phyloP scores from a whole-genome alignment of 2,113 vertebrate species.

The Siniperca chuatsi region DNA sequence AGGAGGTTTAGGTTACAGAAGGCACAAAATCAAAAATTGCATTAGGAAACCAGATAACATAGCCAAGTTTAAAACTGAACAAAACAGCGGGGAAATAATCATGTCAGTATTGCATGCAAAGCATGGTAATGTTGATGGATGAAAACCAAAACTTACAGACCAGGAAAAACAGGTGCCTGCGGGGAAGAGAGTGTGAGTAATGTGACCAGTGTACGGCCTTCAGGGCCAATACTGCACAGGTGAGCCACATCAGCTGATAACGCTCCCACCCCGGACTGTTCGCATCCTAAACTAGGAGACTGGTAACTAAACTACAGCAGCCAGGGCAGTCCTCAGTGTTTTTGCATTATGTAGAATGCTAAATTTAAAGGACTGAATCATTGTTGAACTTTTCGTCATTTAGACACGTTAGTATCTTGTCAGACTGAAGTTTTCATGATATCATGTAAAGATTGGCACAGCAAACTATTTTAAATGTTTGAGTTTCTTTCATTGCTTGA shows the following conservation, averaged over 20 bases:
- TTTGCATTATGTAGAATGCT: not conserved
- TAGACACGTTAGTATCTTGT: not conserved
- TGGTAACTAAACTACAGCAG: not conserved
- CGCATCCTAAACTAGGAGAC: not conserved
- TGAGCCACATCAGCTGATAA: not conserved
- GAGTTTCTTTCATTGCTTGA: not conserved
- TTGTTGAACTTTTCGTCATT: not conserved
- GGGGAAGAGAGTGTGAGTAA: not conserved
- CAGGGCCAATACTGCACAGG: not conserved
- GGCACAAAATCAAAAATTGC: not conserved
- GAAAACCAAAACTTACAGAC: not conserved
- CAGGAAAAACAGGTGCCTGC: not conserved
- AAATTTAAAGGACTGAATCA: not conserved
- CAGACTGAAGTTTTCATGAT: not conserved
- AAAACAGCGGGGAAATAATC: not conserved
- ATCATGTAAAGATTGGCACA: not conserved
- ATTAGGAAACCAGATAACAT: not conserved
- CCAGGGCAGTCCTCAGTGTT: not conserved
- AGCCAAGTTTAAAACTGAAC: not conserved
- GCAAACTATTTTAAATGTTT: not conserved
- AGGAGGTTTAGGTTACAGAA: not conserved
- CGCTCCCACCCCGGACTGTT: not conserved
- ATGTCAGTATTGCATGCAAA: not conserved
- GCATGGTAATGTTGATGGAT: not conserved
- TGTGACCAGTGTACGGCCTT: not conserved